Evolutionary conservation across 2,888 invertebrate species (phyloP).

Genomic region (Amblyjoppa fuscipennis): DNA sequence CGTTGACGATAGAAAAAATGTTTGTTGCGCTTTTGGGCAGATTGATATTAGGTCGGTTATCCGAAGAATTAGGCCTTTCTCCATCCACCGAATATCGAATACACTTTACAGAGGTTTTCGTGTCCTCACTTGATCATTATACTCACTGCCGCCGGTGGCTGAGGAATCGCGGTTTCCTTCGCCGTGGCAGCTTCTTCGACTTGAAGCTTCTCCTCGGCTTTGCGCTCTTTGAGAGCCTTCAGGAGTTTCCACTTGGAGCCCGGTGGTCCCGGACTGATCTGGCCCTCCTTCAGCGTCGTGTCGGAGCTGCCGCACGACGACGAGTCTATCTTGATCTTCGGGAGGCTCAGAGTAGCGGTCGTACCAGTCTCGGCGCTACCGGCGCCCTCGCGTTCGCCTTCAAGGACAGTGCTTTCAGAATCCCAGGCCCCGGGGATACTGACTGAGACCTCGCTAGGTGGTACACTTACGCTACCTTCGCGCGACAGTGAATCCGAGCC

Average conservation of each 20-base stretch:
- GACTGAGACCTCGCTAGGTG: slow-evolving; percentile 84
- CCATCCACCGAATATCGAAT: slow-evolving; percentile 82
- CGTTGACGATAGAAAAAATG: neutral
- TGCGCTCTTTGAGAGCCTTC: slow-evolving; percentile 95
- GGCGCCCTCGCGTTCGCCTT: slow-evolving; percentile 81
- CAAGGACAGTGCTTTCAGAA: slow-evolving; percentile 83
- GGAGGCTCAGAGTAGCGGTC: slow-evolving; percentile 84
- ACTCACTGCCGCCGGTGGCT: slow-evolving; percentile 83
- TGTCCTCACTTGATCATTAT: slow-evolving; percentile 84
- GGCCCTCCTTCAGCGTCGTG: slow-evolving; percentile 83
- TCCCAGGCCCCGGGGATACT: slow-evolving; percentile 84
- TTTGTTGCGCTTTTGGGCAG: neutral
- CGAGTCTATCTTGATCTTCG: slow-evolving; percentile 86
- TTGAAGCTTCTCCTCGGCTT: slow-evolving; percentile 93
- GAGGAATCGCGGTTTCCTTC: slow-evolving; percentile 78
- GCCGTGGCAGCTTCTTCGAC: slow-evolving; percentile 83
- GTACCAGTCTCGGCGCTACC: slow-evolving; percentile 80
- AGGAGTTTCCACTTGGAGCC: slow-evolving; percentile 96
- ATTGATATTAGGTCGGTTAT: neutral
- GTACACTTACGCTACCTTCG: slow-evolving; percentile 84
- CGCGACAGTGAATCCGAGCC: slow-evolving; percentile 83
- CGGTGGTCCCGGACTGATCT: slow-evolving; percentile 86
- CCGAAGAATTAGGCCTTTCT: slow-evolving; percentile 57
- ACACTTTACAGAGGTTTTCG: slow-evolving; percentile 82
- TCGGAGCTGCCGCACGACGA: slow-evolving; percentile 82